Conservation (phyloP, 1,140 invertebrate genomes). For the Neotoxoptera formosana region DNA sequence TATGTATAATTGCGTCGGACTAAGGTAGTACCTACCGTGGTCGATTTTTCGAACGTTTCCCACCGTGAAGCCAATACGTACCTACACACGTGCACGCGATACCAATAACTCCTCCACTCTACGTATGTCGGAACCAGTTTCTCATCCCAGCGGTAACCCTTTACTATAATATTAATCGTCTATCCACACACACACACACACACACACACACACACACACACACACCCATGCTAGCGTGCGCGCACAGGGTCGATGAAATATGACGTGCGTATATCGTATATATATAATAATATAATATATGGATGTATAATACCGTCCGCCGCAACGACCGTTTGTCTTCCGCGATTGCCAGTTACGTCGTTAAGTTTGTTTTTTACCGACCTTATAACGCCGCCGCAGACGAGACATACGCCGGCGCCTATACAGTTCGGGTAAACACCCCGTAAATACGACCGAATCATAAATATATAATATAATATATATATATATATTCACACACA, state of each 20-base stretch:
- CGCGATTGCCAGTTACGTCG: conserved; percentile 28
- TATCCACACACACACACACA: background rate
- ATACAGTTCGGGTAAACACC: conserved; percentile 35
- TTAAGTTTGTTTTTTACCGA: conserved; percentile 28
- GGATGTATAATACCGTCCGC: background rate
- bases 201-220: too few species aligned
- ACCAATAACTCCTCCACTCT: background rate
- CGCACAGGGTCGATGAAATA: conserved; percentile 23
- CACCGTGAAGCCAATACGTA: background rate
- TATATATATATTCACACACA: background rate
- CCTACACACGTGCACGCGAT: background rate
- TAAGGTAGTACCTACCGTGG: background rate
- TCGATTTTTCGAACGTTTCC: conserved; percentile 1
- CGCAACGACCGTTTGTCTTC: conserved; percentile 42
- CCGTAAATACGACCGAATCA: conserved; percentile 34
- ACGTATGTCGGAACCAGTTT: conserved; percentile 28
- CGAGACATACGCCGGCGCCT: background rate
- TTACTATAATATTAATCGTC: conserved; percentile 32
- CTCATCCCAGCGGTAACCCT: conserved; percentile 22
- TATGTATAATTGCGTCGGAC: background rate
- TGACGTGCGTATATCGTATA: conserved; percentile 10
- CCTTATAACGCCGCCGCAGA: background rate
- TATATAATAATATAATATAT: conserved; percentile 7
- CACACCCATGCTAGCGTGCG: background rate
- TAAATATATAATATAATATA: background rate